phyloP scores from a whole-genome alignment of 2,113 vertebrate species.

The Holacanthus passer region DNA sequence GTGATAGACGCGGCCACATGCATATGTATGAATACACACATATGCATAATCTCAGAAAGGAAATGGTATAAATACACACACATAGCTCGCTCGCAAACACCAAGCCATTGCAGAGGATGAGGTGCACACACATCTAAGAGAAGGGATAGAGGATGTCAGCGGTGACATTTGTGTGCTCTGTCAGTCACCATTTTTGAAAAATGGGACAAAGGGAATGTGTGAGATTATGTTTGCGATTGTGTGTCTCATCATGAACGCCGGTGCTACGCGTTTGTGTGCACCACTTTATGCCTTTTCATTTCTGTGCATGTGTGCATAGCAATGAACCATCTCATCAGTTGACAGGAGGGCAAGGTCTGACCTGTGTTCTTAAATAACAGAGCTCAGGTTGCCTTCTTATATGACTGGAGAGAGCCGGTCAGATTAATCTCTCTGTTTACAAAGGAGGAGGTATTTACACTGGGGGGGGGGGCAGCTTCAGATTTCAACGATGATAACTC shows the following conservation, averaged over 20 bases:
- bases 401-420: constrained; percentile 14
- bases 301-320: constrained; percentile 17
- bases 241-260: constrained; percentile 33
- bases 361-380: constrained; percentile 45
- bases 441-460: constrained; percentile 28
- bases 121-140: constrained; percentile 44
- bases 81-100: constrained; percentile 39
- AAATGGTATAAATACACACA: constrained; percentile 56
- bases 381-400: constrained; percentile 16
- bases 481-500: constrained; percentile 42
- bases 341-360: constrained; percentile 32
- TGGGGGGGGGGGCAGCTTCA: constrained; percentile 17
- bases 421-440: constrained; percentile 39
- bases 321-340: constrained; percentile 38
- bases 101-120: constrained; percentile 13
- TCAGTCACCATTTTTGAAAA: constrained; percentile 34
- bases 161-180: constrained; percentile 38
- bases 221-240: constrained; percentile 31
- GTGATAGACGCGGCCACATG: constrained; percentile 70
- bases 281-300: constrained; percentile 18
- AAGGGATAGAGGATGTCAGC: constrained; percentile 46
- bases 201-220: constrained; percentile 7
- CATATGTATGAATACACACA: constrained; percentile 82
- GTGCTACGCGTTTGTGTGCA: neutral
- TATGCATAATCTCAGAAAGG: constrained; percentile 77